Conservation (phyloP, 1,140 invertebrate species). For the Brachionus rubens region DNA sequence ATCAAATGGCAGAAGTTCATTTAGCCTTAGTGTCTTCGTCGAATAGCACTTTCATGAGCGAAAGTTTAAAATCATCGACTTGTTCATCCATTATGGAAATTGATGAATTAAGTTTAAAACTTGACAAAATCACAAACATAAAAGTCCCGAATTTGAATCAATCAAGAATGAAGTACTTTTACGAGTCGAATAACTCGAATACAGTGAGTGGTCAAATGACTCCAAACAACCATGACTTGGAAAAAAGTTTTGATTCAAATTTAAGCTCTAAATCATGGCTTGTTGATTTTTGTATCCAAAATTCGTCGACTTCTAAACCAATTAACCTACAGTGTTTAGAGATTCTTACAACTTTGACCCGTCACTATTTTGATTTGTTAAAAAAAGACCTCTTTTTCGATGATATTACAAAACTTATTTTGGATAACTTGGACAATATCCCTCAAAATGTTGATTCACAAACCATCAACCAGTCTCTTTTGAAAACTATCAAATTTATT, state of each 20-base stretch:
- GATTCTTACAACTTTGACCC: neutral
- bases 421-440: neutral
- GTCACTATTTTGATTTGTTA: conserved; percentile 32
- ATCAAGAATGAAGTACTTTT: conserved; percentile 26
- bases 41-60: conserved; percentile 1
- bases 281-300: conserved; percentile 39
- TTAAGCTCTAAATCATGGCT: conserved; percentile 2
- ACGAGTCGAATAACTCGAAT: conserved; percentile 7
- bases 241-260: neutral
- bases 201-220: conserved; percentile 38
- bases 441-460: neutral
- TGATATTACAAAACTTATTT: neutral
- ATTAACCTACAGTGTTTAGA: conserved; percentile 27
- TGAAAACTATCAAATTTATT: conserved; percentile 24
- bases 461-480: neutral
- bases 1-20: conserved; percentile 40
- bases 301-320: neutral
- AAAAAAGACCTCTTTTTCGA: conserved; percentile 36
- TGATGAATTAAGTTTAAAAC: neutral
- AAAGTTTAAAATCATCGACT: neutral
- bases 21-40: neutral
- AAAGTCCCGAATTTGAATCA: conserved; percentile 30
- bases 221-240: neutral
- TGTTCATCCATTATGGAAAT: conserved; percentile 5
- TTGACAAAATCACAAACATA: neutral